Percentiles rank a stretch among this genome's conserved stretches.
phyloP scores from a whole-genome alignment of 1,140 invertebrate species.

The Macrostomum lignano region DNA sequence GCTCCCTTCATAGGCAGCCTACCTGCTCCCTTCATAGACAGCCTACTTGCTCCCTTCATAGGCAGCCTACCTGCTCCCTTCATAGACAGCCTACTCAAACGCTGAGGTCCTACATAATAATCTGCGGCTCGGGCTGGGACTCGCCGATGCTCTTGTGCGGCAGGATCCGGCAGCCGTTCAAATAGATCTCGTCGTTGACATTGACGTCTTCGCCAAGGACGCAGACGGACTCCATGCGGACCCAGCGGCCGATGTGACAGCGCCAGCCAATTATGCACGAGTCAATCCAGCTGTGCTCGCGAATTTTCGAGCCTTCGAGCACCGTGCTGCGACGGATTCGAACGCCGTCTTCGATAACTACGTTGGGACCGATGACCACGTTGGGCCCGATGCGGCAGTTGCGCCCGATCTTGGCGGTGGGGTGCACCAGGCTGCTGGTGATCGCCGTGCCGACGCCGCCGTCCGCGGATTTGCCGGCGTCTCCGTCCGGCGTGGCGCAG shows the following conservation, averaged over 20 bases:
- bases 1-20: no score
- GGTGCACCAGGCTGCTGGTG: slow-evolving; percentile 38
- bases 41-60: no score
- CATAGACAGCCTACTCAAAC: no score
- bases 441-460: no score
- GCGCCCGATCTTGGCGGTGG: slow-evolving; percentile 60
- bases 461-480: no score
- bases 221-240: slow-evolving; percentile 74
- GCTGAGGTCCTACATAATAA: slow-evolving; percentile 99
- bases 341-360: slow-evolving; percentile 75
- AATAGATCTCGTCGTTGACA: slow-evolving; percentile 86
- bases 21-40: no score
- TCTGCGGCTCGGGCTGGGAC: slow-evolving; percentile 80
- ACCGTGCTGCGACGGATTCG: slow-evolving; percentile 74
- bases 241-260: slow-evolving; percentile 72
- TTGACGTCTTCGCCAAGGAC: slow-evolving; percentile 94
- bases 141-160: slow-evolving; percentile 80
- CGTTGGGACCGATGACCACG: slow-evolving; percentile 78
- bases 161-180: slow-evolving; percentile 85
- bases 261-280: slow-evolving; percentile 83
- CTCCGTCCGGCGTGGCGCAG: no score
- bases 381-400: slow-evolving; percentile 90
- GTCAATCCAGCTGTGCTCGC: slow-evolving; percentile 78
- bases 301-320: slow-evolving; percentile 49
- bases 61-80: no score